Evolutionary conservation across 2,113 vertebrate genomes (phyloP), one percentile per base, ranked within the genome.

Genomic region (Baryphthengus martii): DNA sequence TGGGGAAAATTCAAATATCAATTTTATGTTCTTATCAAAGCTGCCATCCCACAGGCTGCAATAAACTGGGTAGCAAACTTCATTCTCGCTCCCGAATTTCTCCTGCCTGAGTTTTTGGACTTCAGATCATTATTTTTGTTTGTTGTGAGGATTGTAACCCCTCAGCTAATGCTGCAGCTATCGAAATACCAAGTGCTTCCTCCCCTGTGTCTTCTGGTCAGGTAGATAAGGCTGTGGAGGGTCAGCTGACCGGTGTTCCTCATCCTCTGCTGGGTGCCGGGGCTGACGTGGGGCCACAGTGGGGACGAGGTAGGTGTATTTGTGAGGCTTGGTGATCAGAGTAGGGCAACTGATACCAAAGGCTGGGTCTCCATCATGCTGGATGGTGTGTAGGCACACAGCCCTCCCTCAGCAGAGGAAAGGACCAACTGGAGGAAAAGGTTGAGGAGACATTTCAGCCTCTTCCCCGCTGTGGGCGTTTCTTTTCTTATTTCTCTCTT

Each of bases 1-100:
- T 92, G 94, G 95, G 83, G 83, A 94, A 97, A 94, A 96, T 67
- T 93, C 95, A 90, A 96, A 96, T 96, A 96, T 87, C 95, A 93
- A 19, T 96, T 96, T 97, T 70, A 96, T 74, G 84, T 92, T 79
- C 92, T 95, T 94, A 80, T 95, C 77, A 39, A 91, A 95, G 56
- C 94, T 71, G 13, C 86, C 25, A 61, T 93, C 95, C 93, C 39
- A 65, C 71, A 76, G 77, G 55, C 91, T 59, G n/a, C 17, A 53
- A 90, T 85, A 94, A 97, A 94, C 90, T 47, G 24, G 13, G 49
- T 24, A 72, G 90, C 73, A 78, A 87, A 77, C 79, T 40, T 61
- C 70, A 13, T 58, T 65, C 94, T 7, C 35, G 73, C 89, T 95
- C 72, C 65, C 87, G 87, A 42, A 7, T 17, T 67, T 72, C 37